Percentiles rank a stretch among this genome's conserved stretches.
These are phyloP conservation scores for Megalopta genalis DNA, from an alignment of 1,140 invertebrate genomes.

Conservation along the genomic window DNA sequence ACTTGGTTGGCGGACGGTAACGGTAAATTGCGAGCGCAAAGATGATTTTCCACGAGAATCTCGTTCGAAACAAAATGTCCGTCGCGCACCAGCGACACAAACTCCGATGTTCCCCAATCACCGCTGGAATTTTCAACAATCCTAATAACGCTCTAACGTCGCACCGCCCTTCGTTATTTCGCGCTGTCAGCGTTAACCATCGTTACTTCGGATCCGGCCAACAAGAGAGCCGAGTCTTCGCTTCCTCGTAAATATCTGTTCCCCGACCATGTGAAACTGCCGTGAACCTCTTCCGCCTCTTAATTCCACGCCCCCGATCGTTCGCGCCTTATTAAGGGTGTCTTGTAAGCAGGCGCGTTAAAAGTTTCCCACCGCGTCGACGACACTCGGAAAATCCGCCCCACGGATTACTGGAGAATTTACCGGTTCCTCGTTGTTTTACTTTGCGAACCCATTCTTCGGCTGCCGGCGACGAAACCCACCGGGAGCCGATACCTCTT, in stretches of 20 bases:
- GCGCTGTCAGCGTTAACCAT: conserved; percentile 11
- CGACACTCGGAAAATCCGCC: too few relatives aligned
- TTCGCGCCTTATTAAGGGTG: not conserved
- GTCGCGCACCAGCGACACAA: not conserved
- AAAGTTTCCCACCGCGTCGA: not conserved
- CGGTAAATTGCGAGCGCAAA: too few relatives aligned
- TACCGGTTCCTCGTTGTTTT: not conserved
- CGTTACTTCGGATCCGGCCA: not conserved
- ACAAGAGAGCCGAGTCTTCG: not conserved
- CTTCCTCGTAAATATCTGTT: not conserved
- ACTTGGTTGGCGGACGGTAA: too few relatives aligned
- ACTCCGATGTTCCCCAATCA: not conserved
- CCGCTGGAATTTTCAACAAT: conserved; percentile 10
- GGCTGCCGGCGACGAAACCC: not conserved
- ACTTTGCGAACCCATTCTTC: conserved; percentile 3
- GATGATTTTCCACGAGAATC: not conserved
- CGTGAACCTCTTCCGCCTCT: not conserved
- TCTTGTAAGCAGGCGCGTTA: not conserved
- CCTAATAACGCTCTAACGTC: conserved; percentile 27
- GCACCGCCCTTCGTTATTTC: conserved; percentile 27
- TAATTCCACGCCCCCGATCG: conserved; percentile 11
- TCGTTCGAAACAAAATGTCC: not conserved
- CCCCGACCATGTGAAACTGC: not conserved
- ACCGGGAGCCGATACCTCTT: not conserved
- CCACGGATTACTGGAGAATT: not conserved